phyloP scores from a whole-genome alignment of 2,113 vertebrate genomes.

The Elephantulus edwardii region DNA sequence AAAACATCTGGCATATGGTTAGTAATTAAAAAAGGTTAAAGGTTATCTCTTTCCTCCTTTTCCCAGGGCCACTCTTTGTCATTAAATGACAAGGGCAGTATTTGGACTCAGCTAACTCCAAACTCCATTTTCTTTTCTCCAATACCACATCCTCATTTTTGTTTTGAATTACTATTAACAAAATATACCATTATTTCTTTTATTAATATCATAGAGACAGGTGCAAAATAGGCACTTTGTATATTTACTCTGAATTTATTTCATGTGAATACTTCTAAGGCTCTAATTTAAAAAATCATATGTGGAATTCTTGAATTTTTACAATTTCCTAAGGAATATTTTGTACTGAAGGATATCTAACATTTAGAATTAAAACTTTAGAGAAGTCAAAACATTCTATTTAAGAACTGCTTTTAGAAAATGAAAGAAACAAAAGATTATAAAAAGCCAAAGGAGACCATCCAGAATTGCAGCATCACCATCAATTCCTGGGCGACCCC shows the following conservation, averaged over 20 bases:
- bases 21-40: no score
- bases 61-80: background rate
- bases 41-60: background rate
- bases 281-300: background rate
- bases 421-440: background rate
- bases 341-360: background rate
- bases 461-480: background rate
- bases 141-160: background rate
- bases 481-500: background rate
- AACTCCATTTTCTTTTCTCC: background rate
- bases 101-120: background rate
- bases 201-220: background rate
- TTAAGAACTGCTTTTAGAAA: background rate
- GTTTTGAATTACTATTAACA: slow-evolving; percentile 21
- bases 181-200: background rate
- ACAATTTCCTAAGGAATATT: background rate
- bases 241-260: background rate
- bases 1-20: background rate
- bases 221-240: slow-evolving; percentile 11
- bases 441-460: background rate
- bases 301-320: background rate
- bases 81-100: background rate
- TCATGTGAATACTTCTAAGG: background rate
- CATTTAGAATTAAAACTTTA: background rate
- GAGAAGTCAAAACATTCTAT: background rate